Evolutionary conservation across 2,888 invertebrate genomes (phyloP), one percentile per base, ranked within the genome.

Genomic region (Nipponacmea schrenckii): DNA sequence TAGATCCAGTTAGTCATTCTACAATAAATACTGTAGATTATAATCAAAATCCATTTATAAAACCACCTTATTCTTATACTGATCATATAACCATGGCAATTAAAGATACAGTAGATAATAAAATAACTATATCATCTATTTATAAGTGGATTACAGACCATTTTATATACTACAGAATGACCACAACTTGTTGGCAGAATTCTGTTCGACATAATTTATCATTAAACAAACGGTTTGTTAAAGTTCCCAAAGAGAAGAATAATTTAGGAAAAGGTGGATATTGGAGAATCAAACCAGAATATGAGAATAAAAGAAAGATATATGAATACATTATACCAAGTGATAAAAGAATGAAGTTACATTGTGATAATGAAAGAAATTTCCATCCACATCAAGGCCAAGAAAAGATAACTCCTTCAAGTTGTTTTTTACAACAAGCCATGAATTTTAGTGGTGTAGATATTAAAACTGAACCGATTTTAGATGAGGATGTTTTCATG

Each of bases 211-310:
- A 56, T 14, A 56, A 56, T 56, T 14, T 56, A 17, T 56, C 56
- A 24, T 56, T 56, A 24, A 56, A 24, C 15, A 56, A 56, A 56
- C 56, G 56, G 7, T 56, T 56, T 56, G 56, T 20, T 12, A 56
- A 56, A 24, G 24, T 56, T 24, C 24, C 56, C 24, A 20, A 24
- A 56, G 20, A 24, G 24, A 20, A 8, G 20, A 56, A 56, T 56
- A 24, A 56, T 24, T 56, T 24, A 20, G 56, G 56, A 24, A 56
- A 56, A 56, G 56, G 56, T 56, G 56, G 56, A 56, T 56, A 56
- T 56, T 56, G 56, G 56, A 56, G 56, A 56, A 56, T 56, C 20
- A 56, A 56, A 56, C 56, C 56, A 56, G 56, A 24, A 56, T 24
- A 24, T 20, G 39, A 39, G 7, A 39, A 39, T 39, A 39, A 39